These are phyloP conservation scores for Dromas ardeola DNA, from an alignment of 2,113 vertebrate species.

Conservation along the genomic window DNA sequence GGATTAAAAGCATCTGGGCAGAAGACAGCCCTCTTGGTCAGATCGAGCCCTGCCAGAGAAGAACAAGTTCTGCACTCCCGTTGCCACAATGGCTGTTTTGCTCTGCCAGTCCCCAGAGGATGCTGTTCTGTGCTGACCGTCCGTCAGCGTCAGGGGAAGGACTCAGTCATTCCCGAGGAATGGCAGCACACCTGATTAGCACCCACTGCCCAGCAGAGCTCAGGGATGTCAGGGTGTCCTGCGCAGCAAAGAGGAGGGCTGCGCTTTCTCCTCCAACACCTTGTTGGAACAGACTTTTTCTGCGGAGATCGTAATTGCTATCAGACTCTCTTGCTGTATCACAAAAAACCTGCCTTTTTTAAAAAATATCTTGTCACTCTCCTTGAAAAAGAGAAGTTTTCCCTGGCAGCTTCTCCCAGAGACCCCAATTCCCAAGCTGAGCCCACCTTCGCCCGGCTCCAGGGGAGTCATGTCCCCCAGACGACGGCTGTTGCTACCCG, in stretches of 20 bases:
- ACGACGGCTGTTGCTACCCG: not conserved
- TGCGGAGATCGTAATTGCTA: not conserved
- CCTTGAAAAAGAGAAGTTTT: not conserved
- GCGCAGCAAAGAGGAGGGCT: not conserved
- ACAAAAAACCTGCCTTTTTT: rapidly evolving
- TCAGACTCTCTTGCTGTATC: not conserved
- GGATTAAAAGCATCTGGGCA: not conserved
- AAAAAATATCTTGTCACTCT: not conserved
- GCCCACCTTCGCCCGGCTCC: not conserved
- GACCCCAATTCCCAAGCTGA: not conserved
- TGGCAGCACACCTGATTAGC: not conserved
- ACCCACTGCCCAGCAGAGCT: not conserved
- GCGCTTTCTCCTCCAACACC: not conserved
- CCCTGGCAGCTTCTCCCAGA: not conserved
- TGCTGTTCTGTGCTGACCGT: not conserved
- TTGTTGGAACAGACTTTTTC: not conserved
- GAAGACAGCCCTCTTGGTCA: not conserved
- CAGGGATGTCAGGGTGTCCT: not conserved
- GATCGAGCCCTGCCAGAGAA: not conserved
- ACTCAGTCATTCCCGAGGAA: not conserved
- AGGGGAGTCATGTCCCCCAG: not conserved
- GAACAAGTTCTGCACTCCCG: not conserved
- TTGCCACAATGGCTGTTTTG: not conserved
- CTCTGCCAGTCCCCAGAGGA: not conserved
- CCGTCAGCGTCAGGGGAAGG: not conserved